Percentiles rank a stretch among this genome's conserved stretches.
Evolutionary conservation across 2,113 vertebrate genomes (phyloP).

Genomic region (cattle (Bos taurus)): ARS-UCD2.0 NC_037357.1:16734001-16734500

Average conservation of each 20-base stretch:
- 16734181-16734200: neutral
- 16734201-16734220: neutral
- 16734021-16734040: neutral
- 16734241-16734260: neutral
- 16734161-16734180: neutral
- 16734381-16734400: no score
- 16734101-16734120: neutral
- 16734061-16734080: neutral
- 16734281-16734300: neutral
- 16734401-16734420: no score
- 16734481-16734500: no score
- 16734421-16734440: no score
- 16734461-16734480: no score
- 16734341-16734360: no score
- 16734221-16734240: neutral
- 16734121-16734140: neutral
- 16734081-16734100: neutral
- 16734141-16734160: neutral
- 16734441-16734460: no score
- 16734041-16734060: conserved; percentile 28
- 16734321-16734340: neutral
- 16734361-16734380: no score
- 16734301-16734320: neutral
- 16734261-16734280: neutral
- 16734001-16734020: neutral